These are phyloP conservation scores for Rachycentron canadum DNA, from an alignment of 2,797 vertebrate genomes.

Conservation along the genomic window DNA sequence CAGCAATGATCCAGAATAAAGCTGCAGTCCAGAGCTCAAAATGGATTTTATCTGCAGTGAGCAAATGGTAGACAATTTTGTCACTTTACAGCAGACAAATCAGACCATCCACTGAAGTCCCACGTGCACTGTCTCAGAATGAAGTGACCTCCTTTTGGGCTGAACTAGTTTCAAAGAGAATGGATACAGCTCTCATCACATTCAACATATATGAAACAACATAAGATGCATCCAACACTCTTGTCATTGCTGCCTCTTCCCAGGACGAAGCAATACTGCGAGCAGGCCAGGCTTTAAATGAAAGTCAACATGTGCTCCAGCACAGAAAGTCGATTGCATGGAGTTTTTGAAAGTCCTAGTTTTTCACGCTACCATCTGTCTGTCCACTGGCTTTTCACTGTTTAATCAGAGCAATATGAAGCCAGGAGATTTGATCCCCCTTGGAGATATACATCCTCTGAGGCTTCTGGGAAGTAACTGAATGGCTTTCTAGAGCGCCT, in stretches of 20 bases:
- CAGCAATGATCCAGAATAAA: slow-evolving; percentile 18
- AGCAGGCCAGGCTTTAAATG: slow-evolving; percentile 25
- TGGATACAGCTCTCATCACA: slow-evolving; percentile 30
- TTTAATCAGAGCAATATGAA: slow-evolving; percentile 78
- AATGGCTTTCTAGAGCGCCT: slow-evolving; percentile 72
- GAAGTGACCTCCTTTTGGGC: slow-evolving; percentile 78
- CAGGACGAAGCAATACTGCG: background rate
- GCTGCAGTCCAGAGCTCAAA: slow-evolving; percentile 40
- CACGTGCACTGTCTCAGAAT: slow-evolving; percentile 77
- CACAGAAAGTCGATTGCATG: slow-evolving; percentile 29
- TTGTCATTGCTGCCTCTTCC: background rate
- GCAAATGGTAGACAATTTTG: slow-evolving; percentile 43
- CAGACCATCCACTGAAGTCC: slow-evolving; percentile 74
- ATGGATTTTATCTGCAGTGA: slow-evolving; percentile 40
- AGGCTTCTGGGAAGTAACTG: slow-evolving; percentile 68
- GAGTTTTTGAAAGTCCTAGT: slow-evolving; percentile 58
- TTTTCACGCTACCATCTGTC: slow-evolving; percentile 68
- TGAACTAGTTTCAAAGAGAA: slow-evolving; percentile 82
- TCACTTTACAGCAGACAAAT: slow-evolving; percentile 72
- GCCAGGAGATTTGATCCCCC: slow-evolving; percentile 69
- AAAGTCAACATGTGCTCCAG: slow-evolving; percentile 18
- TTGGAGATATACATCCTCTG: slow-evolving; percentile 60
- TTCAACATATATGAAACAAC: slow-evolving; percentile 23
- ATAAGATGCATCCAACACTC: background rate
- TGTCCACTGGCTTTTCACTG: slow-evolving; percentile 59